phyloP scores from a whole-genome alignment of 2,888 invertebrate species.

The Keiferia lycopersicella region DNA sequence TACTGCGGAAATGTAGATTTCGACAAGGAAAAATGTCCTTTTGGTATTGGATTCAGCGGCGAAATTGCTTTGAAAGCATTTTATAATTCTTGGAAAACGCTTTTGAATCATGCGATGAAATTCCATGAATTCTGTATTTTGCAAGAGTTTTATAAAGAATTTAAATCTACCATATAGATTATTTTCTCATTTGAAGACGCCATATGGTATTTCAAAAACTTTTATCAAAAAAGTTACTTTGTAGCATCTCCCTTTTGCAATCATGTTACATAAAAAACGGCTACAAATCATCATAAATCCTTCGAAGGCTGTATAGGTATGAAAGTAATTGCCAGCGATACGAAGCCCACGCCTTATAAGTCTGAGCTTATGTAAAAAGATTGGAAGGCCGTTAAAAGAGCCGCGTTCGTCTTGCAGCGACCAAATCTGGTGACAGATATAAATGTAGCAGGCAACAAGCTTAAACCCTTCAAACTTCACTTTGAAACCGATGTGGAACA shows the following conservation, averaged over 20 bases:
- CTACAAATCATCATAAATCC: conserved; percentile 23
- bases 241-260: neutral
- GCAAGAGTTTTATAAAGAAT: neutral
- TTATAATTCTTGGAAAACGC: neutral
- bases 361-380: conserved; percentile 40
- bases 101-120: neutral
- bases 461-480: neutral
- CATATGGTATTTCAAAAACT: conserved; percentile 3
- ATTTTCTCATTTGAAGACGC: neutral
- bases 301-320: conserved; percentile 22
- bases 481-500: too few species aligned
- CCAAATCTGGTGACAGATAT: conserved; percentile 51
- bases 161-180: neutral
- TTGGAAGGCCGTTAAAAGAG: conserved; percentile 33
- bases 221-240: conserved; percentile 8
- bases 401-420: conserved; percentile 31
- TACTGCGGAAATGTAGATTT: conserved; percentile 16
- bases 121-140: neutral
- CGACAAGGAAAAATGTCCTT: conserved; percentile 18
- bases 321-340: conserved; percentile 25
- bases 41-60: neutral
- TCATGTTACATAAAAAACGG: conserved; percentile 22
- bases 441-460: conserved; percentile 39
- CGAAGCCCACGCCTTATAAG: conserved; percentile 25
- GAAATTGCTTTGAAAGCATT: neutral